Evolutionary conservation across 1,140 invertebrate species (phyloP), one percentile per base, ranked within the genome.

Genomic region (Halyomorpha halys): DNA sequence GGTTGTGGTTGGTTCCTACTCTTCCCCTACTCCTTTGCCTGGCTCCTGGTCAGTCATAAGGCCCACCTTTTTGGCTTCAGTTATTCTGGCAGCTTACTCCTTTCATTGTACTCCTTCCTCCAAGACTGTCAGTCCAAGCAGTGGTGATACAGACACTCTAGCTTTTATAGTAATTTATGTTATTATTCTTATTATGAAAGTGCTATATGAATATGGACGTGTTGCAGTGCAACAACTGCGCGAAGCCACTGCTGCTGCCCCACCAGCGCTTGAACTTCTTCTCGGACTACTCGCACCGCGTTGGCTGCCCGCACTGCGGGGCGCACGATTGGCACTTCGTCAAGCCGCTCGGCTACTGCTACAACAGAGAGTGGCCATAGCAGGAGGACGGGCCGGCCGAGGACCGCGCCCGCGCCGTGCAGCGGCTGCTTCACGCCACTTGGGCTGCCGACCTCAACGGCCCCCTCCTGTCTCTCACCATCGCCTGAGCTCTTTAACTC

Each of bases 301-400:
- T 94, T 70, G 84, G 87, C 63, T 98, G 94, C 77, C 91, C 90
- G 11, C 88, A 90, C 74, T 98, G 94, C 80, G 85, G 86, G 69
- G 83, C 85, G 16, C 80, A 91, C 66, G 94, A 96, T 77, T 89
- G 89, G 44, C 94, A 98, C 78, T 97, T 97, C 76, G 91, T 95
- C 65, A 95, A 96, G 77, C 88, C 90, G 16, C 76, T 94, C 69
- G 78, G 82, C 39, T 83, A 83, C 74, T 90, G 86, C 78, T 90
- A 86, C 79, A 83, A 84, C 69, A 85, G 86, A 75, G 81, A 84
- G 81, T 88, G 87, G 86, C 87, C 87, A 85, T 91, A 90, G 89
- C 87, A 83, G 80, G 78, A 81, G 78, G 84, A 82, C 77, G 78
- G 81, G 79, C 80, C 81, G 76, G 81, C 67, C 65, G 65, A 69